Conservation (phyloP, 1,140 invertebrate genomes). For the Heterodera carotae region DNA sequence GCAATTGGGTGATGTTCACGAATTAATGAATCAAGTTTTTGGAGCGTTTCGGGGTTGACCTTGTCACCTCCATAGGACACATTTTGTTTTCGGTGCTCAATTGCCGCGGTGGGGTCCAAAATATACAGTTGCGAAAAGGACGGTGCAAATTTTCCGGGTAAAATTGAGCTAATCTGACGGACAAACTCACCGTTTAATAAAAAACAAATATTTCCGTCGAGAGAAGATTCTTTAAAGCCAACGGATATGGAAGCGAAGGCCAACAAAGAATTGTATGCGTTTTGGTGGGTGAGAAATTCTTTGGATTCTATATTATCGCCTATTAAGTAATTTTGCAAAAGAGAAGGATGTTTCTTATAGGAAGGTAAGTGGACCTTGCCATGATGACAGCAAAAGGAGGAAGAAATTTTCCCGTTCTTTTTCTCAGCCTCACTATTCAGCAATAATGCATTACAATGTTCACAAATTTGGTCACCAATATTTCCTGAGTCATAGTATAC, state of each 20-base stretch:
- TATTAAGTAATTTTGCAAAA: not conserved
- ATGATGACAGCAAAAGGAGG: not conserved
- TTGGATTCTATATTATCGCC: not conserved
- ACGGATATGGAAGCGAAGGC: conserved; percentile 7
- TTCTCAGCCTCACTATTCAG: not conserved
- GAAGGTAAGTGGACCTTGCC: not conserved
- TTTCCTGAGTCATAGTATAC: conserved; percentile 13
- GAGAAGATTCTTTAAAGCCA: not conserved
- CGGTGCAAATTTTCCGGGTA: not conserved
- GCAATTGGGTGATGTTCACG: not conserved
- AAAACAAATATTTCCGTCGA: not conserved
- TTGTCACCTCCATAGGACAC: not conserved
- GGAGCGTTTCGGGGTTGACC: not conserved
- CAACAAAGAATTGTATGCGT: conserved; percentile 7
- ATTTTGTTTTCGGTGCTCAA: not conserved
- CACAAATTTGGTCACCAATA: conserved; percentile 2
- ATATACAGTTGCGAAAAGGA: not conserved
- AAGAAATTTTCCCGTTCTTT: not conserved
- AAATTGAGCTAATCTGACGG: not conserved
- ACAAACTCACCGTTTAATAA: conserved; percentile 8
- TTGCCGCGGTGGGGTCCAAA: not conserved
- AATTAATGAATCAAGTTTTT: not conserved
- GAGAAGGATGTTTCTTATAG: not conserved
- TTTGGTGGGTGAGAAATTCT: not conserved
- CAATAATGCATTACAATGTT: not conserved